These are phyloP conservation scores for Nemotelus nigrinus DNA, from an alignment of 2,888 invertebrate genomes.

Conservation along the genomic window DNA sequence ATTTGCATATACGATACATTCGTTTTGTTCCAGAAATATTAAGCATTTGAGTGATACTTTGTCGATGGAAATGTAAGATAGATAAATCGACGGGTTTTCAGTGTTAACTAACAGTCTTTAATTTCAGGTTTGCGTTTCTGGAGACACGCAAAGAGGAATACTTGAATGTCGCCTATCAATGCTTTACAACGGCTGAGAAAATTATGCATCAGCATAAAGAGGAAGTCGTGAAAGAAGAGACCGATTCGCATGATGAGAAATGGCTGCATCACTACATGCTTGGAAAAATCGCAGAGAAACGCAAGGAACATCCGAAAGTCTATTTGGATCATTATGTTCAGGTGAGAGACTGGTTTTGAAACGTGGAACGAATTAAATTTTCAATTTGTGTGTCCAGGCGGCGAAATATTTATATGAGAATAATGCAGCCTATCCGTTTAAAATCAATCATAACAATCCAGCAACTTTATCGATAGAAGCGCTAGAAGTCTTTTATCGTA, in stretches of 20 bases:
- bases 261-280: constrained; percentile 96
- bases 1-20: constrained; percentile 89
- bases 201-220: constrained; percentile 66
- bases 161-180: constrained; percentile 79
- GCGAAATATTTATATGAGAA: constrained; percentile 80
- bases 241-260: constrained; percentile 77
- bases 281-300: constrained; percentile 94
- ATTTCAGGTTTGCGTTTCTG: constrained; percentile 72
- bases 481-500: constrained; percentile 84
- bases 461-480: constrained; percentile 88
- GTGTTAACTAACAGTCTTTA: background rate
- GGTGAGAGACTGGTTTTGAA: constrained; percentile 59
- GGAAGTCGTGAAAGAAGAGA: constrained; percentile 52
- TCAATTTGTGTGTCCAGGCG: constrained; percentile 67
- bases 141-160: constrained; percentile 82
- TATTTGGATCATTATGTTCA: constrained; percentile 83
- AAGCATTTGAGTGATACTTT: constrained; percentile 82
- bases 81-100: background rate
- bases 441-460: constrained; percentile 86
- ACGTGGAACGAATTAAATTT: background rate
- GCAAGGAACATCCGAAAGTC: constrained; percentile 75
- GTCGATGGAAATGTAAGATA: constrained; percentile 72
- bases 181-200: constrained; percentile 77
- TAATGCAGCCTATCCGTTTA: constrained; percentile 84
- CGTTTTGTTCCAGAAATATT: constrained; percentile 86